Conservation (phyloP, 2,797 vertebrate genomes). For the Alcedo atthis region DNA sequence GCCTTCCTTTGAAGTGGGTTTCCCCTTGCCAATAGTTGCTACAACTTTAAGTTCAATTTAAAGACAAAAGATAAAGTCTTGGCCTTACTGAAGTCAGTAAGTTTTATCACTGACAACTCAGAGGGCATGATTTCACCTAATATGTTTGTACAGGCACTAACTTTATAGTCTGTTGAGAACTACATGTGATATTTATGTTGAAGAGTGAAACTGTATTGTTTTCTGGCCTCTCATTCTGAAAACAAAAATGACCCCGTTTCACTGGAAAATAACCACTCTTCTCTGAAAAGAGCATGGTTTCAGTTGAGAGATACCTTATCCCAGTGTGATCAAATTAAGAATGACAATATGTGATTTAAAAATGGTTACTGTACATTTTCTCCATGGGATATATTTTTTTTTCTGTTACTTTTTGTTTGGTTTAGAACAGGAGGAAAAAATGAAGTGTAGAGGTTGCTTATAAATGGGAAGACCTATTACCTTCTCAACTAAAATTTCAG, state of each 20-base stretch:
- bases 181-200: conserved; percentile 38
- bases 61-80: conserved; percentile 57
- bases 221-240: conserved; percentile 5
- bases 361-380: not conserved
- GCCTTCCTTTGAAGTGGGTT: conserved; percentile 59
- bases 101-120: conserved; percentile 35
- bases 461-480: not conserved
- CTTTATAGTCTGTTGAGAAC: conserved; percentile 42
- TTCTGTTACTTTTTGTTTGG: not conserved
- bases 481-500: not conserved
- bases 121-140: conserved; percentile 23
- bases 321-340: not conserved
- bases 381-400: not conserved
- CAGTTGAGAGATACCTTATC: not conserved
- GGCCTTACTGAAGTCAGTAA: conserved; percentile 35
- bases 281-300: not conserved
- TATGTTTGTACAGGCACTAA: conserved; percentile 49
- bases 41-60: conserved; percentile 51
- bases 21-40: conserved; percentile 28
- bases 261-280: not conserved
- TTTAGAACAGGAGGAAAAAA: not conserved
- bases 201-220: conserved; percentile 3
- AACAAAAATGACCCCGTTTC: not conserved
- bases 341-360: not conserved
- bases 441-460: not conserved